phyloP scores from a whole-genome alignment of 2,113 vertebrate genomes.

The Hippocampus zosterae region DNA sequence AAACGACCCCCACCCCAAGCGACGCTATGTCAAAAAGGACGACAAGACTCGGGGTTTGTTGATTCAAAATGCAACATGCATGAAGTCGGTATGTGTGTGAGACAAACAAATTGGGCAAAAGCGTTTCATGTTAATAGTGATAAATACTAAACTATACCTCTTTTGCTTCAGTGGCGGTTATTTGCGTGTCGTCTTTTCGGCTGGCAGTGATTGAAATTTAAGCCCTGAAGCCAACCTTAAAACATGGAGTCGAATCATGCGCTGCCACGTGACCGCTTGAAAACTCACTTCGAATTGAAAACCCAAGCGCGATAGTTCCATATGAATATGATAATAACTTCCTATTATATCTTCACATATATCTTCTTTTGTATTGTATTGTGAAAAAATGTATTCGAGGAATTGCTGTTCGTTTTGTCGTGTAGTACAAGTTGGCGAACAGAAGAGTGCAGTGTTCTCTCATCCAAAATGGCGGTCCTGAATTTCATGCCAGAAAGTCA shows the following conservation, averaged over 20 bases:
- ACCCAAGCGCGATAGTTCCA: not conserved
- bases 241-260: not conserved
- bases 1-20: not conserved
- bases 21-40: not conserved
- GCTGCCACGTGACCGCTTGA: slow-evolving; percentile 27
- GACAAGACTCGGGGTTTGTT: not conserved
- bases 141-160: not conserved
- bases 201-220: not conserved
- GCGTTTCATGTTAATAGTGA: not conserved
- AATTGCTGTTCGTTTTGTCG: not conserved
- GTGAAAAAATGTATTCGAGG: too few relatives aligned
- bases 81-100: not conserved
- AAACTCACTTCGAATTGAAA: not conserved
- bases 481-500: not conserved
- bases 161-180: not conserved
- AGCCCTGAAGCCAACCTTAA: not conserved
- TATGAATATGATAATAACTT: not conserved
- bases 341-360: too few relatives aligned
- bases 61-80: not conserved
- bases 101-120: not conserved
- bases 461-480: slow-evolving; percentile 2
- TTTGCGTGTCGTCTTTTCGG: not conserved
- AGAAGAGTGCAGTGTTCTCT: slow-evolving; percentile 54
- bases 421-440: slow-evolving; percentile 34
- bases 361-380: too few relatives aligned